Conservation (phyloP, 2,797 vertebrate genomes). For the Dromococcyx pavoninus region DNA sequence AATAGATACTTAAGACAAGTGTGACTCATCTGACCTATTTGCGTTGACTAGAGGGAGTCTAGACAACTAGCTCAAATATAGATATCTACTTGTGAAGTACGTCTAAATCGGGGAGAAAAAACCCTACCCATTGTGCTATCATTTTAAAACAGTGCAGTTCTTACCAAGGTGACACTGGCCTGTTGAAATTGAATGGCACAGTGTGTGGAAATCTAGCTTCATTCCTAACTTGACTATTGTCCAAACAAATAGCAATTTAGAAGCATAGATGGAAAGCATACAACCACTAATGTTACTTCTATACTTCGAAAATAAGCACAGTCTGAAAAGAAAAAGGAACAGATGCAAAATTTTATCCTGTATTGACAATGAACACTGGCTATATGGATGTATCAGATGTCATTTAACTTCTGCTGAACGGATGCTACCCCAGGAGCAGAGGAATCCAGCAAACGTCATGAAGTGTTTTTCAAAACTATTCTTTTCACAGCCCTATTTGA, state of each 20-base stretch:
- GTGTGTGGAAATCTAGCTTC: neutral
- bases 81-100: neutral
- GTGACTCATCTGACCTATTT: slow-evolving; percentile 58
- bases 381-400: neutral
- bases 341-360: too few species aligned
- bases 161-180: neutral
- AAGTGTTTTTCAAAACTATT: neutral
- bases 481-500: neutral
- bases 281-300: neutral
- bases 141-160: neutral
- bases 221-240: neutral
- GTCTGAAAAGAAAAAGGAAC: neutral
- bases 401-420: neutral
- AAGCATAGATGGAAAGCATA: neutral
- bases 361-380: too few species aligned
- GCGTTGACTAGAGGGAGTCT: neutral
- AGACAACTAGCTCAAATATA: slow-evolving; percentile 10
- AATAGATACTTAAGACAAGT: slow-evolving; percentile 11
- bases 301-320: neutral
- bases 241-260: neutral
- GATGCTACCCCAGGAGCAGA: neutral
- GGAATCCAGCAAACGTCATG: neutral
- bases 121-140: neutral
- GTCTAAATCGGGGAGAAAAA: neutral
- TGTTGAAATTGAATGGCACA: neutral